Evolutionary conservation across 2,888 invertebrate genomes (phyloP), one percentile per base, ranked within the genome.

Genomic region (Synergus itoensis): DNA sequence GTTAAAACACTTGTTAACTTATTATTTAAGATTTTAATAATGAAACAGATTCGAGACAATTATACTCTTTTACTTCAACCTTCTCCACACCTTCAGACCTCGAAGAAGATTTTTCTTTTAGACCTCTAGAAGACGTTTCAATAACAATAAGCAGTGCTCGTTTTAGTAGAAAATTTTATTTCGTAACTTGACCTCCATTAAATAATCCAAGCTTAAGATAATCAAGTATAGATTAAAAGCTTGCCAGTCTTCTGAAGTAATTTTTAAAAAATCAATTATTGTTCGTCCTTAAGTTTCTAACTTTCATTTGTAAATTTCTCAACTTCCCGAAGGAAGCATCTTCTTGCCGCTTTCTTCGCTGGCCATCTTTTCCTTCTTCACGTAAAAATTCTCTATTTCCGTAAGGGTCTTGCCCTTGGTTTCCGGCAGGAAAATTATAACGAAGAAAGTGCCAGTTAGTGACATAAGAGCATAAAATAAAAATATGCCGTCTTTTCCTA

Each of bases 401-500:
- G 90, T 87, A 18, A 94, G 88, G 1, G 93, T 93, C 84, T 93
- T 94, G 0, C 94, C 94, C 81, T 93, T 93, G 0, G 94, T 94
- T 84, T 94, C 94, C 0, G 94, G 94, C 18, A 94, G 83, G 62
- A 91, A 92, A 1, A 92, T 77, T 0, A 88, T 65, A 0, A 94
- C 92, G 82, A 94, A 94, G 18, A 94, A 62, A 0, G 94, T 94
- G 0, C 94, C 94, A 0, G 92, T 1, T 0, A 94, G 69, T 0
- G 94, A 92, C 53, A 93, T 82, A 0, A 86, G 81, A 0, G 93
- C 93, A 85, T 93, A 94, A 83, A 94, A 93, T 48, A 91, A 91
- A 83, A 94, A 94, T 0, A 94, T 92, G 0, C 94, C 94, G 53
- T 92, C 90, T 41, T 91, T 91, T 0, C 92, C 92, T 85, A 94